Conservation (phyloP, 2,888 invertebrate species). For the Acheta domesticus region DNA sequence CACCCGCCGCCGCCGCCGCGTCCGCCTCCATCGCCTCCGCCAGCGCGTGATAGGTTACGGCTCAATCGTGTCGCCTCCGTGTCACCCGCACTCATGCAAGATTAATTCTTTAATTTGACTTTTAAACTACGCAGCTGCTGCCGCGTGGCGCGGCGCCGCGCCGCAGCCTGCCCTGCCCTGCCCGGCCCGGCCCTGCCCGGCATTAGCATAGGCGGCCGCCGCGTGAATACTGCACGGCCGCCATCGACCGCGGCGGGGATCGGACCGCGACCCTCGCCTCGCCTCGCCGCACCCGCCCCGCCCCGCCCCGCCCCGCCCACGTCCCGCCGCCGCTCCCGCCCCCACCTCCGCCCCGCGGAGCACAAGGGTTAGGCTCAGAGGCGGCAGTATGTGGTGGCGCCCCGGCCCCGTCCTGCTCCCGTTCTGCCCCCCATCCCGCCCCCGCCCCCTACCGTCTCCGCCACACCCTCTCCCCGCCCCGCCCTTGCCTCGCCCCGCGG, state of each 20-base stretch:
- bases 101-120: constrained; percentile 18
- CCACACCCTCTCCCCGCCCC: no score
- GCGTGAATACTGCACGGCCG: constrained; percentile 10
- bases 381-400: no score
- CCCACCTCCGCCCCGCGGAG: no score
- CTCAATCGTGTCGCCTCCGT: not conserved
- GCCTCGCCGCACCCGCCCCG: not conserved
- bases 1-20: no score
- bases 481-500: no score
- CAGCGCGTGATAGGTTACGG: not conserved
- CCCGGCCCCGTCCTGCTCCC: no score
- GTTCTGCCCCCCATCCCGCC: no score
- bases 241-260: not conserved
- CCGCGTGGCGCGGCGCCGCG: not conserved
- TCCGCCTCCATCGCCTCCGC: no score
- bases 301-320: not conserved
- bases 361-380: no score
- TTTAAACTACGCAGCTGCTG: not conserved
- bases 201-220: not conserved
- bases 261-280: not conserved
- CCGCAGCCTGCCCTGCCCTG: no score
- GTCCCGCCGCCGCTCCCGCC: no score
- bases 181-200: not conserved
- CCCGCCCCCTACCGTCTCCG: no score
- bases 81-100: constrained; percentile 1